Conservation (phyloP, 2,797 vertebrate genomes). For the Galaxias olidus region DNA sequence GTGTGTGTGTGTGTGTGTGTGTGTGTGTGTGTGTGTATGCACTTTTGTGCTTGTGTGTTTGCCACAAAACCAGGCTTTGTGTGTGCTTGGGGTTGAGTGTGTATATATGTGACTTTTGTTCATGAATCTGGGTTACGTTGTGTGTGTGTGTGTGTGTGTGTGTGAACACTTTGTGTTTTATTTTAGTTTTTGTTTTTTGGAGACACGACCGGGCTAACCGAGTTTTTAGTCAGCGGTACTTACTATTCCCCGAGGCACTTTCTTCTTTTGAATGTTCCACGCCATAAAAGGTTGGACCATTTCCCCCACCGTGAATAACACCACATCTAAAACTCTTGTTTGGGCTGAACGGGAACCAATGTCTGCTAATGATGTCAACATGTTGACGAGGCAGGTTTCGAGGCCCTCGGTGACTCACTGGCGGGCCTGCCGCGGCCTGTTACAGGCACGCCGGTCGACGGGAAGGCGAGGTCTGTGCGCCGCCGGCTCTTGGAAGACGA, state of each 20-base stretch:
- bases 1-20: slow-evolving; percentile 2
- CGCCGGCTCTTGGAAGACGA: too few relatives aligned
- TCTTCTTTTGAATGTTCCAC: too few relatives aligned
- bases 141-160: slow-evolving; percentile 18
- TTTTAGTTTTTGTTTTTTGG: too few relatives aligned
- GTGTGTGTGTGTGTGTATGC: slow-evolving; percentile 11
- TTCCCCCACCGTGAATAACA: slow-evolving; percentile 18
- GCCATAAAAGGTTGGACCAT: slow-evolving; percentile 30
- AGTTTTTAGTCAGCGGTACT: slow-evolving; percentile 56
- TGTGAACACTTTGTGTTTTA: slow-evolving; percentile 24
- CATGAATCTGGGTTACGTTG: neutral
- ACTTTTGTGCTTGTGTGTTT: slow-evolving; percentile 4
- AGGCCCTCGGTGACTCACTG: too few relatives aligned
- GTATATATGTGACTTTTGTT: slow-evolving; percentile 15
- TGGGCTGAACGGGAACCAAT: too few relatives aligned
- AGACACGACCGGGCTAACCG: slow-evolving; percentile 44
- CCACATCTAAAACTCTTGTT: slow-evolving; percentile 31
- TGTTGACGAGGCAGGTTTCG: slow-evolving; percentile 25
- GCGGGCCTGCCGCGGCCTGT: too few relatives aligned
- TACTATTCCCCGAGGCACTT: slow-evolving; percentile 21
- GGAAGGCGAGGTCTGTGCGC: too few relatives aligned
- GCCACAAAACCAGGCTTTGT: neutral
- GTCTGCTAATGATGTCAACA: slow-evolving; percentile 32
- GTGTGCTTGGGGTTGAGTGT: slow-evolving; percentile 17
- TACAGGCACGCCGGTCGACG: too few relatives aligned